Base-by-base conservation (phyloP, 1,140 invertebrate genomes). In the Hylaeus anthracinus region DNA sequence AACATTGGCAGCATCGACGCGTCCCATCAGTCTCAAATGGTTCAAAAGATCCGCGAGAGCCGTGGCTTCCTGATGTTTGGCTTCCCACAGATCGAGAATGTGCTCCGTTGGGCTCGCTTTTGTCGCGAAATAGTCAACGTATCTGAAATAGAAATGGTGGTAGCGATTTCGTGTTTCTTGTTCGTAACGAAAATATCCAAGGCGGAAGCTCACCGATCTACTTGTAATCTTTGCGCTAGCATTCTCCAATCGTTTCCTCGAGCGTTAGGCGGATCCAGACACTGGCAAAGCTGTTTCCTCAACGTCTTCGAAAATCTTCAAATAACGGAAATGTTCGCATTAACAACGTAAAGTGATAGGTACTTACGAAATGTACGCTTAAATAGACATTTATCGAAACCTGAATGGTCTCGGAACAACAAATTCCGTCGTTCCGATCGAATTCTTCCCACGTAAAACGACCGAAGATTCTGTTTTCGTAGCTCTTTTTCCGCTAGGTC, bases 51-150 rank as follows among this genome's bases (percentile, higher is more conserved):
- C 97, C 9, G 97, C 97, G 8, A 98, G 95, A 26, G 98, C 97
- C 53, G 96, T 96, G 53, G 97, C 95, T 83, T 97, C 97, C 70
- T 97, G 95, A 90, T 98, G 97, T 70, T 98, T 95, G 61, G 98
- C 98, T 93, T 99, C 98, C 98, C 98, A 99, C 80, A 99, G 93
- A 92, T 99, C 98, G 78, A 99, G 94, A 86, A 99, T 98, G 92
- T 98, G 97, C 89, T 99, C 98, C 39, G 98, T 99, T 12, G 98
- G 98, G 86, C 98, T 99, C 78, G 96, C 95, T 94, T 99, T 99
- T 58, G 98, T 98, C 60, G 98, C 98, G 91, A 99, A 99, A 94
- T 98, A 99, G 90, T 98, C 98, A 65, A 98, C 98, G 92, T 99
- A 99, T 90, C 96, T 96, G 92, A 56, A 92, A 48, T 26, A 65